Evolutionary conservation across 2,113 vertebrate genomes (phyloP).

Genomic region (Scomber scombrus): DNA sequence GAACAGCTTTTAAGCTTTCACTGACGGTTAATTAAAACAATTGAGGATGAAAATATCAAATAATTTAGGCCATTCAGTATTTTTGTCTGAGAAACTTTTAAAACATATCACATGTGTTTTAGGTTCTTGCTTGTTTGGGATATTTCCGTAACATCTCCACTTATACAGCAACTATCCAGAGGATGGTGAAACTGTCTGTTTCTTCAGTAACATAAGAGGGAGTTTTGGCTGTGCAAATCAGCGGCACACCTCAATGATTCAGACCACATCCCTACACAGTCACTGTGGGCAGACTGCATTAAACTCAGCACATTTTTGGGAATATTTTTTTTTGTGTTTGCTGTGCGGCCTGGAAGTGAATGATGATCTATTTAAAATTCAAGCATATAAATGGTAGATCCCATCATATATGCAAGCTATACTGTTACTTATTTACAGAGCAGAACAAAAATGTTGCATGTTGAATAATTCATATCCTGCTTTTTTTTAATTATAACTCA

Average conservation of each 20-base stretch:
- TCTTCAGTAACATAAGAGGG: conserved; percentile 21
- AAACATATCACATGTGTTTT: background rate
- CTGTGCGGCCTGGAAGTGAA: background rate
- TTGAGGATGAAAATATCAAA: too few relatives aligned
- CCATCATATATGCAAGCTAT: background rate
- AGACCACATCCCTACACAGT: conserved; percentile 46
- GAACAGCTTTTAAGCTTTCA: too few relatives aligned
- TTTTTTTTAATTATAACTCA: background rate
- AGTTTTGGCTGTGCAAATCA: conserved; percentile 10
- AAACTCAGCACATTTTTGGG: conserved; percentile 42
- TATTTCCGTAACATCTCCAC: background rate
- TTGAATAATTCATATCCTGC: background rate
- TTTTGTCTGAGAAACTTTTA: too few relatives aligned
- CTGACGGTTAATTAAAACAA: too few relatives aligned
- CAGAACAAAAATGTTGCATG: background rate
- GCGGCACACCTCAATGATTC: conserved; percentile 36
- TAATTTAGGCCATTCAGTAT: too few relatives aligned
- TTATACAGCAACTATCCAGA: conserved; percentile 1
- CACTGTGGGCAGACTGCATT: conserved; percentile 39
- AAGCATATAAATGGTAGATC: background rate
- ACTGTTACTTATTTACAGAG: background rate
- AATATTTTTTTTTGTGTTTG: background rate
- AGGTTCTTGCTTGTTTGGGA: background rate
- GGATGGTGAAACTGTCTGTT: conserved; percentile 6
- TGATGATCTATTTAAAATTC: conserved; percentile 18